Conservation (phyloP, 1,140 invertebrate genomes). For the Trachymyrmex cornetzi region DNA sequence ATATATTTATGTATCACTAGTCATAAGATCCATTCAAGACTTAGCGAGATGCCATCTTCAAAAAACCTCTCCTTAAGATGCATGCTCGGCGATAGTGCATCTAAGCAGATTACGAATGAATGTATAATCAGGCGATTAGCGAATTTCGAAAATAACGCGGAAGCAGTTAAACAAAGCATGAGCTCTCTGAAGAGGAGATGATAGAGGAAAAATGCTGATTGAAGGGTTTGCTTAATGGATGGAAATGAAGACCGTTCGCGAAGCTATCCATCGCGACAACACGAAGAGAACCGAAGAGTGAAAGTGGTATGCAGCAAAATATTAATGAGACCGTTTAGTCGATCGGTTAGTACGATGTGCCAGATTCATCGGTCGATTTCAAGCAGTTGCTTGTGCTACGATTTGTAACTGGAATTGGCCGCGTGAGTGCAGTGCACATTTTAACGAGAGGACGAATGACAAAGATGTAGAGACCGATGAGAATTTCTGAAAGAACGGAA, state of each 20-base stretch:
- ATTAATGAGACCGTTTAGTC: slow-evolving; percentile 52
- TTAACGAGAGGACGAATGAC: neutral
- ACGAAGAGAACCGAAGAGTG: slow-evolving; percentile 42
- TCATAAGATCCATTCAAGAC: slow-evolving; percentile 10
- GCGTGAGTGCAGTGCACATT: neutral
- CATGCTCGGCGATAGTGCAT: neutral
- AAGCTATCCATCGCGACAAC: slow-evolving; percentile 25
- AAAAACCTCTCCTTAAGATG: slow-evolving; percentile 1
- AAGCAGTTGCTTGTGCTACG: neutral
- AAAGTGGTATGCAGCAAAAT: slow-evolving; percentile 54
- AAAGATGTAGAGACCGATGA: neutral
- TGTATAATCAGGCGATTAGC: slow-evolving; percentile 44
- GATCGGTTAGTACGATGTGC: neutral
- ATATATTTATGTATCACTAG: slow-evolving; percentile 26
- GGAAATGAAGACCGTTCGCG: slow-evolving; percentile 42
- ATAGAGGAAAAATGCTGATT: slow-evolving; percentile 47
- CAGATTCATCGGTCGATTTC: slow-evolving; percentile 4
- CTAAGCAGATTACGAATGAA: slow-evolving; percentile 1
- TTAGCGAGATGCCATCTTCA: slow-evolving; percentile 18
- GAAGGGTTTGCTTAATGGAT: slow-evolving; percentile 47
- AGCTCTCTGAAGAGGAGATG: slow-evolving; percentile 12
- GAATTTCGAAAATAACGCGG: slow-evolving; percentile 61
- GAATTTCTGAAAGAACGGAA: neutral
- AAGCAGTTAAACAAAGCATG: slow-evolving; percentile 32
- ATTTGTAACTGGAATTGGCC: slow-evolving; percentile 7